Conservation (phyloP, 2,888 invertebrate genomes). For the Bruchidius siliquastri region DNA sequence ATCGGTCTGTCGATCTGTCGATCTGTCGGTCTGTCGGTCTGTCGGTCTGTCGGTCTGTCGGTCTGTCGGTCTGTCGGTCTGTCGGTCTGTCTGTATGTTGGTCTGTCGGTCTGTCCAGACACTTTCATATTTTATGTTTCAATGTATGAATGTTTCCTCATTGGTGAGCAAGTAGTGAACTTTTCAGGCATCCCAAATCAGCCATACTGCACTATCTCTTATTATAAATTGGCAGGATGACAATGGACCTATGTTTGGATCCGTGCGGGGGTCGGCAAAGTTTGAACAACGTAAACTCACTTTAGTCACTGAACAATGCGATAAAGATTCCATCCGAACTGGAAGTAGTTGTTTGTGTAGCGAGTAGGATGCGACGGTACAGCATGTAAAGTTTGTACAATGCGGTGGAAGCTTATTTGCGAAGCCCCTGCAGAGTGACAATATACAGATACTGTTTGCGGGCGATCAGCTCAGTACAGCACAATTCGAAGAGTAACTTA, state of each 20-base stretch:
- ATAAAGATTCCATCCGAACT: neutral
- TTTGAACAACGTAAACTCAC: neutral
- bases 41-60: no score
- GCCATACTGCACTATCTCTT: neutral
- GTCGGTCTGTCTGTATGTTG: no score
- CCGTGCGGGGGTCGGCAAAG: neutral
- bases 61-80: no score
- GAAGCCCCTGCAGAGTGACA: neutral
- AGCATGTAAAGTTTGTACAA: neutral
- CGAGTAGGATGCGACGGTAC: neutral
- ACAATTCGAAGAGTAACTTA: neutral
- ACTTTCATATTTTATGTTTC: no score
- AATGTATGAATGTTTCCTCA: neutral
- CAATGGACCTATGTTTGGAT: neutral
- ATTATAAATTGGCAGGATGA: neutral
- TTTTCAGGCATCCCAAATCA: neutral
- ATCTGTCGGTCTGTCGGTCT: no score
- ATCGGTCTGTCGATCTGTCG: no score
- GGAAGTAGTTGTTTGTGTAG: neutral
- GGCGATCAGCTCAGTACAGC: neutral
- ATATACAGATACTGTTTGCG: neutral
- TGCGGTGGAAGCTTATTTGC: neutral
- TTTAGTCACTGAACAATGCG: neutral
- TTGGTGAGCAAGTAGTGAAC: neutral
- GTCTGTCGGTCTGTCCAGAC: no score